Conservation (phyloP, 2,797 vertebrate genomes). For the Danio jaintianensis region DNA sequence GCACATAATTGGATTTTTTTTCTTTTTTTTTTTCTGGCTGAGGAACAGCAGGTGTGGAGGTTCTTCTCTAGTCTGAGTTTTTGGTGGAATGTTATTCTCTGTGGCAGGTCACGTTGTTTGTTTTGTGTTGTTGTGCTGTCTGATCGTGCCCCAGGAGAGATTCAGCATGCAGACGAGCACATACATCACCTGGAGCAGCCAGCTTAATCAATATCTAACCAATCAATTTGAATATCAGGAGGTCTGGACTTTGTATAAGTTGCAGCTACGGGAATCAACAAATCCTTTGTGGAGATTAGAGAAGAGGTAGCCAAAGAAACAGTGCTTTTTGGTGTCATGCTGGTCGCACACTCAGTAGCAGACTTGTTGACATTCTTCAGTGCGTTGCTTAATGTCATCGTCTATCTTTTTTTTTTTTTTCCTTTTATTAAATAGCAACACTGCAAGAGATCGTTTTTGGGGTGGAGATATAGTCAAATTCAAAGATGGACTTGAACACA, state of each 20-base stretch:
- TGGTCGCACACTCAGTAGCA: background rate
- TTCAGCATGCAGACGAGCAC: conserved; percentile 8
- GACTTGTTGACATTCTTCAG: background rate
- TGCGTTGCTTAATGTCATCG: background rate
- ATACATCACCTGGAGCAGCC: conserved; percentile 44
- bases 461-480: background rate
- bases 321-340: background rate
- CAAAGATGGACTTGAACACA: background rate
- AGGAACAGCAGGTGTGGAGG: conserved; percentile 46
- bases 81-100: conserved; percentile 41
- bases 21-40: conserved; percentile 31
- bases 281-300: conserved; percentile 25
- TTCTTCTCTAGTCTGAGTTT: conserved; percentile 39
- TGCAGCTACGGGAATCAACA: conserved; percentile 34
- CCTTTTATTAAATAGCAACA: background rate
- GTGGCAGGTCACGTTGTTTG: conserved; percentile 40
- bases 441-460: background rate
- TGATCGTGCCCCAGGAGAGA: conserved; percentile 18
- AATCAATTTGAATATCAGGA: conserved; percentile 53
- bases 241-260: conserved; percentile 44
- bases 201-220: conserved; percentile 46
- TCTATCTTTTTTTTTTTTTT: background rate
- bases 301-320: background rate
- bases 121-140: conserved; percentile 41
- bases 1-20: conserved; percentile 54